Evolutionary conservation across 2,888 invertebrate genomes (phyloP), one percentile per base, ranked within the genome.

Genomic region (Cosmorhoe ocellata): DNA sequence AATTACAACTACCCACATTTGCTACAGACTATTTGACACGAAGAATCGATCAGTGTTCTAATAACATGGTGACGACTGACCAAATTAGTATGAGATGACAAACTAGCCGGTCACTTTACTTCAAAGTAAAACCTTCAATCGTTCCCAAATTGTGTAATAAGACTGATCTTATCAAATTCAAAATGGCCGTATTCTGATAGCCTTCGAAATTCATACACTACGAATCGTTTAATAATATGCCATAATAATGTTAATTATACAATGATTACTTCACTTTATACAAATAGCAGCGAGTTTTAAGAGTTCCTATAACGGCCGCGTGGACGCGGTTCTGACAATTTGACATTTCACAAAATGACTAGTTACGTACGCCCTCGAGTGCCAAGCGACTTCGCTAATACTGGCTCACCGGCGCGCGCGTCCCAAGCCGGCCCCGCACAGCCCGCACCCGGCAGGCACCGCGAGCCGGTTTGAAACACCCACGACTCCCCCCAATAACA

Each of bases 231-330:
- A 84, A 85, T 71, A 81, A 86, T 85, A 88, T 82, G 85, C 84
- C 80, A 84, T 85, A 24, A n/a, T 6, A 87, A 85, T 82, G 81
- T 85, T 83, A 82, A 88, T 82, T 82, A 84, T 79, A 85, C 81
- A 86, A 86, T 83, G 84, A 86, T 87, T 87, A 90, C 77, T 87
- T 91, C 90, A 91, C 90, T 91, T 92, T 92, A 92, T 93, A 93
- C 92, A 91, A 92, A 92, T 91, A 93, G 93, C 93, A 93, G 93
- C 93, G 93, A 93, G 93, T 93, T 93, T 93, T 93, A 90, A 93
- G 93, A 93, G 93, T 93, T 93, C 93, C 93, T 93, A 92, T 93
- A 91, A 90, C 88, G 92, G 89, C 86, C 89, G 90, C 87, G 76
- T 76, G 68, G 67, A 71, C 77, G 86, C 89, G 87, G 89, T 77